Evolutionary conservation across 2,888 invertebrate species (phyloP), one percentile per base, ranked within the genome.

Genomic region (Meteorus cinctellus): DNA sequence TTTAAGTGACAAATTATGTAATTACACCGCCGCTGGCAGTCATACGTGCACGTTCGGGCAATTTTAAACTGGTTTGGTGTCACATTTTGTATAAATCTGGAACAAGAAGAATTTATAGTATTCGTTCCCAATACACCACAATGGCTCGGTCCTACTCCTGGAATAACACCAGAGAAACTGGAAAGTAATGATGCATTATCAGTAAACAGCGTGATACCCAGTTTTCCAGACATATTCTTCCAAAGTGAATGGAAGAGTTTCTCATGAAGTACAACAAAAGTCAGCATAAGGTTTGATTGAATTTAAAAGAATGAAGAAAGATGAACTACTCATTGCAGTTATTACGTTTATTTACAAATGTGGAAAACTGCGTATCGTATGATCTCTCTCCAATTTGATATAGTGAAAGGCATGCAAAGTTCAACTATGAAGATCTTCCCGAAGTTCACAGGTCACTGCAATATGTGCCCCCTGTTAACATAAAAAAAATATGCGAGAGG

Each of bases 81-180:
- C 55, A 8, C 55, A 4, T 27, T 24, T 14, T n/a, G n/a, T n/a
- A 55, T 60, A 45, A 48, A 76, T 70, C 82, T 82, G 81, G 16
- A 82, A 82, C 77, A 79, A 69, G 27, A 72, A 71, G 77, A 78
- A 72, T 77, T 31, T n/a, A 76, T 79, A 74, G 62, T 62, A 69
- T 72, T 36, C 45, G 45, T 63, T 70, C 74, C 60, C 59, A 2
- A 12, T 41, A 10, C 12, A 41, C 41, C 41, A 41, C 67, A 12
- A 10, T 24, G 55, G 59, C 74, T 16, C 4, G 65, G 36, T 51
- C 60, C 41, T 14, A 41, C 12, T 27, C 59, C 24, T 19, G 55
- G 2, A 8, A 55, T 19, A 19, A 19, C 8, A 19, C 19, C 19
- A 19, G 34, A 36, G 16, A 24, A 60, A 74, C 55, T 76, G 76